Base-by-base conservation (phyloP, 1,140 invertebrate species). In the Drosophila watanabei region DNA sequence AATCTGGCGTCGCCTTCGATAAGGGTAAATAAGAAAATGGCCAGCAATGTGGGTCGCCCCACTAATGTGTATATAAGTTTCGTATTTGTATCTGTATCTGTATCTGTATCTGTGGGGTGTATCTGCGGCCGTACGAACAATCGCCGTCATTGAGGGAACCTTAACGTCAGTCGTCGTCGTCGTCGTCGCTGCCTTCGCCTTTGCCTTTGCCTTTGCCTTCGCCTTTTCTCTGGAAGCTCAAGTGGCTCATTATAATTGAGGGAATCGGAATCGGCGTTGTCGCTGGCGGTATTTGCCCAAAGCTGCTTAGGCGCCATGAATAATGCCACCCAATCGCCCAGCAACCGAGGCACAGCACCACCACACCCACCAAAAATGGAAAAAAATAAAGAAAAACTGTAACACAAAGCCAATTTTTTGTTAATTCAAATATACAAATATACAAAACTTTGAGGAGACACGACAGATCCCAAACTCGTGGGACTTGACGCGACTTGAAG, bases 11-110 rank as follows among this genome's bases (percentile, higher is more conserved):
- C 75, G 78, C 68, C 77, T 86, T 82, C 80, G 79, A 82, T 87
- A 82, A 87, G 56, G 72, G 76, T 75, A 86, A 79, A 85, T 87
- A 82, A 75, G 75, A 87, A 86, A 87, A 85, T 86, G 79, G 82
- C 75, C 79, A 85, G 49, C 82, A 46, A 77, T 83, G 81, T 83
- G 82, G 72, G 78, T 70, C 66, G 78, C 70, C 49, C 13, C 35
- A 61, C 10, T 13, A 20, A 16, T 61, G 66, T 54, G 33, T 71
- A 60, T 58, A 46, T 63, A 39, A 35, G 41, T 24, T 46, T 56
- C 24, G 51, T 14, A 16, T 49, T 8, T 56, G 37, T 64, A n/a
- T 66, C 39, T 61, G 18, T 63, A 8, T 41, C 6, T 52, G 33
- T 63, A 16, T 61, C 39, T 57, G 24, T 63, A 24, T 64, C 37